phyloP scores from a whole-genome alignment of 35 echinoderm and acorn worm genomes.

The Ophioderma brevispina region DNA sequence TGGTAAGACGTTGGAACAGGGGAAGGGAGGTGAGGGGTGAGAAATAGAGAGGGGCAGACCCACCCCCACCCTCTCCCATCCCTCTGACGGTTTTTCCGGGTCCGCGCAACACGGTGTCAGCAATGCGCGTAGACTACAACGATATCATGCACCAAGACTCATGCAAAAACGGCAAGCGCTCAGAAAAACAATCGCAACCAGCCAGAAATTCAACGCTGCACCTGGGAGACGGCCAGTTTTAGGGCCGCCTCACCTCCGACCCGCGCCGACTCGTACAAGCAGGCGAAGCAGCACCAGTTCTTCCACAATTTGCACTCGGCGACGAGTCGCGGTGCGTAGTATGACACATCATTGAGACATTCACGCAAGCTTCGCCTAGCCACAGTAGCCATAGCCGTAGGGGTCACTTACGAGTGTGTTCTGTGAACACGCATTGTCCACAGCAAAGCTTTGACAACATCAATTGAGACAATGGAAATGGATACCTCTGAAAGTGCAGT shows the following conservation, averaged over 20 bases:
- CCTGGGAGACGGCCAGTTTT: constrained; percentile 86
- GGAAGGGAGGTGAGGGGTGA: constrained; percentile 15
- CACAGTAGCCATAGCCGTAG: background rate
- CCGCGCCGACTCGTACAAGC: constrained; percentile 91
- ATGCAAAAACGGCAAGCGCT: constrained; percentile 91
- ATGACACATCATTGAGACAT: constrained; percentile 15
- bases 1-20: too few relatives aligned
- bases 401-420: background rate
- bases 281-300: constrained; percentile 93
- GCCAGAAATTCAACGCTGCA: constrained; percentile 94
- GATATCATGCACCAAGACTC: constrained; percentile 87
- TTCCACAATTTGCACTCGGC: constrained; percentile 67
- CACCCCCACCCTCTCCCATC: too few relatives aligned
- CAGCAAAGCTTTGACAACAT: constrained; percentile 36
- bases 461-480: constrained; percentile 34
- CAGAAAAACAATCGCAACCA: constrained; percentile 95
- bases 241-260: constrained; percentile 84
- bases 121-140: constrained; percentile 74
- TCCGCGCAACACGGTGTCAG: constrained; percentile 63
- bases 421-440: constrained; percentile 1
- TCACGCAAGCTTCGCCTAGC: constrained; percentile 1
- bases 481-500: constrained; percentile 19
- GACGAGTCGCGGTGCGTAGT: constrained; percentile 39
- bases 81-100: too few relatives aligned
- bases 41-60: too few relatives aligned